phyloP scores from a whole-genome alignment of 2,113 vertebrate genomes.

The Glaucidium brasilianum region DNA sequence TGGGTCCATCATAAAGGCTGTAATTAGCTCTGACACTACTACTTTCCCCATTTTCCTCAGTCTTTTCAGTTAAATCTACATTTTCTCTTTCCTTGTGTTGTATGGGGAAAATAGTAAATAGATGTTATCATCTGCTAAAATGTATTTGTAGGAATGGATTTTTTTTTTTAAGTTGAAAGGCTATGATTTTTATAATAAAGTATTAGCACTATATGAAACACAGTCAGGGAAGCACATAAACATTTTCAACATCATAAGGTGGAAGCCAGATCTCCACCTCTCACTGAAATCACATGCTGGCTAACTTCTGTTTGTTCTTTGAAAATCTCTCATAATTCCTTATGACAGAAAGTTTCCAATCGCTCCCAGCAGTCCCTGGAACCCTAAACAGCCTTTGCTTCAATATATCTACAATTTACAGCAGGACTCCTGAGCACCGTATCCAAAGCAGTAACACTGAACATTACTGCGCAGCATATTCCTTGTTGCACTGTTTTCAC shows the following conservation, averaged over 20 bases:
- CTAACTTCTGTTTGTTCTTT: neutral
- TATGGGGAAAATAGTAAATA: neutral
- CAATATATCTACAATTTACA: neutral
- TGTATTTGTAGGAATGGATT: neutral
- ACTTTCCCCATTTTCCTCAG: accelerated
- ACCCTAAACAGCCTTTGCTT: neutral
- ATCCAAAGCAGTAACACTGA: neutral
- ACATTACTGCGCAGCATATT: neutral
- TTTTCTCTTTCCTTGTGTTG: neutral
- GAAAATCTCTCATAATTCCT: neutral
- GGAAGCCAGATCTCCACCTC: neutral
- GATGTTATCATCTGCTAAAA: neutral
- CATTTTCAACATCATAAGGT: neutral
- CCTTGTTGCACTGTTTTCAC: neutral
- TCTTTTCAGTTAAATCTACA: neutral
- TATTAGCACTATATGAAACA: neutral
- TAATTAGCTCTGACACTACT: neutral
- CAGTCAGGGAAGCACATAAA: neutral
- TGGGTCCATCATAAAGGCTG: neutral
- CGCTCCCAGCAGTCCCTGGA: neutral
- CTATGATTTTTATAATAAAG: neutral
- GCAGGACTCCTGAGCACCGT: neutral
- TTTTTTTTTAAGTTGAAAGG: neutral
- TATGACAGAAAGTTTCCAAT: neutral
- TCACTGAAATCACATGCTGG: neutral